phyloP scores from a whole-genome alignment of 2,797 vertebrate species.

The Danio albolineatus region DNA sequence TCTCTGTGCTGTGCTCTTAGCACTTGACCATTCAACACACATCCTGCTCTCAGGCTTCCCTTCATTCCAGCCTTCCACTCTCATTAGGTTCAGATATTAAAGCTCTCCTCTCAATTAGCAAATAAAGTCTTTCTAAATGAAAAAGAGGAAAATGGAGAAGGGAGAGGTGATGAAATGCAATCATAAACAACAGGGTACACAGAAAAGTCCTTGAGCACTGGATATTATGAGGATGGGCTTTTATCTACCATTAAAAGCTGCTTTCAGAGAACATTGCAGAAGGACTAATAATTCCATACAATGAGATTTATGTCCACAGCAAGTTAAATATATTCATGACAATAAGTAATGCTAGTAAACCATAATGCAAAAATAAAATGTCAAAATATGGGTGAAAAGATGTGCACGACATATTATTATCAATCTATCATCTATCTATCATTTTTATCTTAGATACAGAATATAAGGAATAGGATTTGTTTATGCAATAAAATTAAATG shows the following conservation, averaged over 20 bases:
- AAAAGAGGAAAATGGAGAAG: constrained; percentile 40
- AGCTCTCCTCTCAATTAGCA: constrained; percentile 61
- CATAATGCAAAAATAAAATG: no score
- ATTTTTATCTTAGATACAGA: no score
- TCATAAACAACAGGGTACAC: constrained; percentile 35
- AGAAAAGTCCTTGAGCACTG: constrained; percentile 25
- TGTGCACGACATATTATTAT: no score
- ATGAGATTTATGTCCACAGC: neutral
- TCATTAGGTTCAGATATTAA: constrained; percentile 64
- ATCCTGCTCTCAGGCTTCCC: constrained; percentile 42
- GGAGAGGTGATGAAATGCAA: constrained; percentile 46
- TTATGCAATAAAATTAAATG: constrained; percentile 12
- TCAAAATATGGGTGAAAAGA: no score
- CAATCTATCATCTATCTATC: no score
- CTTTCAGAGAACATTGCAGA: neutral
- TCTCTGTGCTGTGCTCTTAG: constrained; percentile 13
- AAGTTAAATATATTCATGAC: no score
- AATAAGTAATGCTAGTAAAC: no score
- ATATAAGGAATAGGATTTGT: neutral
- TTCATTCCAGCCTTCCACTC: constrained; percentile 44
- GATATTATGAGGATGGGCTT: constrained; percentile 32
- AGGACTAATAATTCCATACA: neutral
- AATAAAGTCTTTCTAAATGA: constrained; percentile 52
- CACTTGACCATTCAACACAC: constrained; percentile 50
- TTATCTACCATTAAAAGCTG: constrained; percentile 20